Percentiles rank a stretch among this genome's conserved stretches.
phyloP scores from a whole-genome alignment of 2,888 invertebrate genomes.

The Drosophila sordidula region DNA sequence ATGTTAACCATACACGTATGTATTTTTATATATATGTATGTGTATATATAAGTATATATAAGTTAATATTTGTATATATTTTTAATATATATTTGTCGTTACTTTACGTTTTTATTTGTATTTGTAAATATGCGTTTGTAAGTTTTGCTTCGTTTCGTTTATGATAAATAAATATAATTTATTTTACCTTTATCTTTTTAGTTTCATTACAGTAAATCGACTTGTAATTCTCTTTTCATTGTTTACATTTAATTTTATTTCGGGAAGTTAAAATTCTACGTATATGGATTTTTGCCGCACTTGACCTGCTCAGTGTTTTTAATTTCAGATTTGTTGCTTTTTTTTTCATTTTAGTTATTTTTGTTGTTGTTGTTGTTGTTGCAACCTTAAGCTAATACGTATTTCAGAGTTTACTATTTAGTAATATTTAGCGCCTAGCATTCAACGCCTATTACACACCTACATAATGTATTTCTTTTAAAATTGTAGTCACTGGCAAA shows the following conservation, averaged over 20 bases:
- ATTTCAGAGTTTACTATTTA: slow-evolving; percentile 74
- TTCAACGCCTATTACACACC: slow-evolving; percentile 23
- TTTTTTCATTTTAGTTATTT: slow-evolving; percentile 13
- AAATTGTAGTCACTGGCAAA: slow-evolving; percentile 83
- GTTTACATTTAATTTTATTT: slow-evolving; percentile 60
- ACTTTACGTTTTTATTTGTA: slow-evolving; percentile 53
- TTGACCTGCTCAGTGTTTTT: slow-evolving; percentile 26
- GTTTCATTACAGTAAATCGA: slow-evolving; percentile 54
- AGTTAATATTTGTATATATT: slow-evolving; percentile 58
- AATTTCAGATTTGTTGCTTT: slow-evolving; percentile 11
- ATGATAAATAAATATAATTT: slow-evolving; percentile 69
- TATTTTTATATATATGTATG: slow-evolving; percentile 17
- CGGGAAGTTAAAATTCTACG: slow-evolving; percentile 77
- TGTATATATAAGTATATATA: slow-evolving; percentile 40
- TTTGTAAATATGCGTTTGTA: slow-evolving; percentile 71
- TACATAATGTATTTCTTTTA: slow-evolving; percentile 23
- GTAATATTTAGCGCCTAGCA: slow-evolving; percentile 33
- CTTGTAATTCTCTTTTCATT: slow-evolving; percentile 51
- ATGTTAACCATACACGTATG: slow-evolving; percentile 23
- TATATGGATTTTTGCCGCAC: slow-evolving; percentile 62
- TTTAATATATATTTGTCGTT: slow-evolving; percentile 53
- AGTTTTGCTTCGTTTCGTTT: slow-evolving; percentile 48
- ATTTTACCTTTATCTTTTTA: slow-evolving; percentile 33
- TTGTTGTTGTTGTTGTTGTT: slow-evolving; percentile 66
- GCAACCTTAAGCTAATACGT: slow-evolving; percentile 85